These are phyloP conservation scores for Zygothrica quintamaculata DNA, from an alignment of 2,888 invertebrate species.

Conservation along the genomic window DNA sequence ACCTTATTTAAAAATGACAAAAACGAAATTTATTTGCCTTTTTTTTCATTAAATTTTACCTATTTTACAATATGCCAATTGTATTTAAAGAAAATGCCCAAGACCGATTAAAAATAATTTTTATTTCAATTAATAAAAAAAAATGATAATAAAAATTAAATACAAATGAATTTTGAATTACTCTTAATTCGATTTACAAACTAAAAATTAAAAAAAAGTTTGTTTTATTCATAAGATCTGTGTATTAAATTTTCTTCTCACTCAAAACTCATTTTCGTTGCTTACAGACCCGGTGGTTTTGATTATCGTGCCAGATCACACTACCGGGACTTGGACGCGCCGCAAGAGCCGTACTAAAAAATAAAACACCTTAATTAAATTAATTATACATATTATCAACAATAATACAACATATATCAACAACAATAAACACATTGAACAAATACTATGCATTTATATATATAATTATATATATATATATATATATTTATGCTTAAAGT, in stretches of 20 bases:
- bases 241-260: conserved; percentile 46
- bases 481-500: too few relatives aligned
- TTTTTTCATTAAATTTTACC: background rate
- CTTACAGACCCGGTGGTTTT: conserved; percentile 89
- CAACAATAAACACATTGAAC: conserved; percentile 29
- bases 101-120: conserved; percentile 15
- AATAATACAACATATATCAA: conserved; percentile 21
- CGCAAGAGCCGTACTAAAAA: conserved; percentile 89
- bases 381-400: conserved; percentile 27
- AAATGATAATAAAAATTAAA: too few relatives aligned
- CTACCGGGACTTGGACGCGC: conserved; percentile 96
- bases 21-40: conserved; percentile 17
- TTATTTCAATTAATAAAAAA: conserved; percentile 22
- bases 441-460: conserved; percentile 6
- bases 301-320: conserved; percentile 95
- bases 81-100: conserved; percentile 52
- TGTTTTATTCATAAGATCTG: conserved; percentile 55
- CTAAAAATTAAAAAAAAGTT: conserved; percentile 49
- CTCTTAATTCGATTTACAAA: conserved; percentile 6
- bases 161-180: background rate
- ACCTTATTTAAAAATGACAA: conserved; percentile 25
- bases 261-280: conserved; percentile 82
- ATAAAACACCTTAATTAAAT: conserved; percentile 10
- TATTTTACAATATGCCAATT: conserved; percentile 56
- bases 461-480: too few relatives aligned